Evolutionary conservation across 1,140 invertebrate species (phyloP).

Genomic region (Drosophila nannoptera): DNA sequence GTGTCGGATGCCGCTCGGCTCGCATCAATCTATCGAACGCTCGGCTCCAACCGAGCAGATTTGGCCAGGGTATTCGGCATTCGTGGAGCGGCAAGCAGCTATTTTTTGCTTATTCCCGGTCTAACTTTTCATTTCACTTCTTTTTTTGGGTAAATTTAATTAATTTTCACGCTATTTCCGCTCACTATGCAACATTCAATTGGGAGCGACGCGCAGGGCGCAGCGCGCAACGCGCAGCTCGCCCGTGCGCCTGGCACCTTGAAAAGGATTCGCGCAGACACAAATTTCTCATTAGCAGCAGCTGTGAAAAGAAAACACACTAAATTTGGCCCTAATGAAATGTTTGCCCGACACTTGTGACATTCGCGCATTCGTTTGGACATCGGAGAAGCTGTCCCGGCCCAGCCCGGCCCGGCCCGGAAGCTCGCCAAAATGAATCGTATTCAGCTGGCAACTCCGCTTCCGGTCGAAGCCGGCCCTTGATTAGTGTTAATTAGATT

Average conservation of each 20-base stretch:
- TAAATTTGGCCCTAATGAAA: conserved; percentile 75
- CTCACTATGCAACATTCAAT: conserved; percentile 25
- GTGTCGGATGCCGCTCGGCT: no score
- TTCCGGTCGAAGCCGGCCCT: conserved; percentile 54
- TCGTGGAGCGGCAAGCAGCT: background rate
- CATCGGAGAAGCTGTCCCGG: conserved; percentile 12
- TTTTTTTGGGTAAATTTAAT: conserved; percentile 68
- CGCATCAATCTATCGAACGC: no score
- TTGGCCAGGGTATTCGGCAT: background rate
- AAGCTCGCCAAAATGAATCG: conserved; percentile 26
- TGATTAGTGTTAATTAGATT: conserved; percentile 77
- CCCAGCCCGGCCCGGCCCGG: no score
- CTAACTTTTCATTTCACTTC: conserved; percentile 11
- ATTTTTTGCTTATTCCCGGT: background rate
- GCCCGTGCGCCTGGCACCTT: conserved; percentile 27
- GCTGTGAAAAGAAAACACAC: conserved; percentile 58
- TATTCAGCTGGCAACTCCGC: conserved; percentile 41
- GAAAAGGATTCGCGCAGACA: conserved; percentile 66
- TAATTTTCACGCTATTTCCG: conserved; percentile 76
- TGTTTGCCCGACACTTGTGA: conserved; percentile 76
- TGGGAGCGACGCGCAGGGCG: conserved; percentile 21
- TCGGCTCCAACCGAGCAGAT: no score
- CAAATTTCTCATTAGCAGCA: conserved; percentile 76
- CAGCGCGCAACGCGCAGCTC: background rate
- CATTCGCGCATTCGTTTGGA: conserved; percentile 66